phyloP scores from a whole-genome alignment of 2,113 vertebrate genomes.

The Cheilinus undulatus region DNA sequence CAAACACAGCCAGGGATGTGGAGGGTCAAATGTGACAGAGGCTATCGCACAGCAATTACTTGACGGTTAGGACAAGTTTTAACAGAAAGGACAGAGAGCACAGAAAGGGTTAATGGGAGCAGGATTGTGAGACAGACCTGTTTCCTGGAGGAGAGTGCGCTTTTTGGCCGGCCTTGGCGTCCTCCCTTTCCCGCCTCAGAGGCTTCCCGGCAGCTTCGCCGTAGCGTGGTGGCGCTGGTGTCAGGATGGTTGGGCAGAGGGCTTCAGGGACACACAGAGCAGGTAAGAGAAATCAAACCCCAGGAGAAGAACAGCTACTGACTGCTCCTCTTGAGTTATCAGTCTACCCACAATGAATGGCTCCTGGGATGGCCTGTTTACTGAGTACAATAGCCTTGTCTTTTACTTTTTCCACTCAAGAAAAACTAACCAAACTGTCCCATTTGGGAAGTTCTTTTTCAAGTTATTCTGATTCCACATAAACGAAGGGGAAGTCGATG shows the following conservation, averaged over 20 bases:
- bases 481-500: too few relatives aligned
- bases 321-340: background rate
- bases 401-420: too few relatives aligned
- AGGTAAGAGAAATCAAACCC: background rate
- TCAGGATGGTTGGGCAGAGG: conserved; percentile 74
- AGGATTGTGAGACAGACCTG: conserved; percentile 76
- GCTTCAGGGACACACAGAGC: conserved; percentile 43
- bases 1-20: conserved; percentile 7
- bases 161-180: conserved; percentile 66
- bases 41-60: conserved; percentile 22
- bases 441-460: too few relatives aligned
- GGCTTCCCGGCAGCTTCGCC: conserved; percentile 69
- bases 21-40: conserved; percentile 24
- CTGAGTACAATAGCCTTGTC: too few relatives aligned
- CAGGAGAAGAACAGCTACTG: background rate
- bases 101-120: conserved; percentile 5
- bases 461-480: too few relatives aligned
- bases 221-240: conserved; percentile 59
- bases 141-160: conserved; percentile 83
- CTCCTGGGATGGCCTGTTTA: too few relatives aligned
- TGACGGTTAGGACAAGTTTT: conserved; percentile 2
- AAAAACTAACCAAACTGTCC: too few relatives aligned
- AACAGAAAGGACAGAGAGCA: background rate
- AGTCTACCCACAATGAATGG: background rate
- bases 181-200: conserved; percentile 40